Conservation (phyloP, 2,797 vertebrate species). For the Clarias fuscus region DNA sequence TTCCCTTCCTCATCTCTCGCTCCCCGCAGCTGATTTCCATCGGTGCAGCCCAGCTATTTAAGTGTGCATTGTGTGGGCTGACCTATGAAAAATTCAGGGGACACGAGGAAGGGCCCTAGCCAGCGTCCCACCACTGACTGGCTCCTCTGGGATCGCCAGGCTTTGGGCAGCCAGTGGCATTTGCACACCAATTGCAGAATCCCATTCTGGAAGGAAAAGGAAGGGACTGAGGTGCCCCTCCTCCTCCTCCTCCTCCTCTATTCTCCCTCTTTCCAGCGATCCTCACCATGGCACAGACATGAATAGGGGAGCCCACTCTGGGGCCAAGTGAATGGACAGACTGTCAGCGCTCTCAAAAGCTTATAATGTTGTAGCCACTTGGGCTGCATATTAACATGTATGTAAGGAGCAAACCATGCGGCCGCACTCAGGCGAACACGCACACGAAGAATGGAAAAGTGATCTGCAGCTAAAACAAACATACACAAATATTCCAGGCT, state of each 20-base stretch:
- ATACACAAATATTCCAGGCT: slow-evolving; percentile 38
- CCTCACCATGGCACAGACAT: slow-evolving; percentile 49
- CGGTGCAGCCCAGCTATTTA: slow-evolving; percentile 57
- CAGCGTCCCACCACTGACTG: slow-evolving; percentile 40
- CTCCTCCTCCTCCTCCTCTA: slow-evolving; percentile 32
- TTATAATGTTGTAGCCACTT: slow-evolving; percentile 53
- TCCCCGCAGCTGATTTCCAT: slow-evolving; percentile 54
- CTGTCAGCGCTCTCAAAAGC: slow-evolving; percentile 57
- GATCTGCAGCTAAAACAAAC: slow-evolving; percentile 53
- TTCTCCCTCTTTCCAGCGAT: slow-evolving; percentile 45
- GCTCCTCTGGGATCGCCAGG: slow-evolving; percentile 45
- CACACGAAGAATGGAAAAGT: slow-evolving; percentile 47
- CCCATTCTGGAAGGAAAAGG: slow-evolving; percentile 49
- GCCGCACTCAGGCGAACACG: slow-evolving; percentile 35
- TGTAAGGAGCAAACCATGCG: slow-evolving; percentile 56
- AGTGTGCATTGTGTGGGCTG: slow-evolving; percentile 57
- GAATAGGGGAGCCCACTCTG: slow-evolving; percentile 57
- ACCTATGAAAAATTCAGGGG: slow-evolving; percentile 63
- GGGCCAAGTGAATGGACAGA: slow-evolving; percentile 56
- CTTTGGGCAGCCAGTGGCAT: slow-evolving; percentile 57
- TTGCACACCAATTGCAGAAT: slow-evolving; percentile 63
- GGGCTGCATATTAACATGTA: slow-evolving; percentile 59
- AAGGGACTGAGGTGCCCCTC: slow-evolving; percentile 45
- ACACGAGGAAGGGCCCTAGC: slow-evolving; percentile 53
- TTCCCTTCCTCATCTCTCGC: slow-evolving; percentile 25